phyloP scores from a whole-genome alignment of 2,797 vertebrate species.

The Salarias fasciatus region DNA sequence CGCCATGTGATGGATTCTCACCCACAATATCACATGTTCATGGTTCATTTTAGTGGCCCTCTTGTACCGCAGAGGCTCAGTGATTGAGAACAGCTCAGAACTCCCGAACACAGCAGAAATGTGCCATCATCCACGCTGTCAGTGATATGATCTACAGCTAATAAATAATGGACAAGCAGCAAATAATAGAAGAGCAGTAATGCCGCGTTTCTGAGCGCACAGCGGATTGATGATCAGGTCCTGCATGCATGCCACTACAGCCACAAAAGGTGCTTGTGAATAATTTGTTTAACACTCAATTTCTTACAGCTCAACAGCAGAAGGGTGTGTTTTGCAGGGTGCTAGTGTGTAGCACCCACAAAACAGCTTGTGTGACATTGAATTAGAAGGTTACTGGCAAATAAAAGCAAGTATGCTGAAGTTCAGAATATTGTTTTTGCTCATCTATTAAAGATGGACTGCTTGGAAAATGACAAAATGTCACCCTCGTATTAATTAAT shows the following conservation, averaged over 20 bases:
- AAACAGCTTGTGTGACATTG: conserved; percentile 34
- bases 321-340: conserved; percentile 28
- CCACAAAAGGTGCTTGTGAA: conserved; percentile 46
- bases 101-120: conserved; percentile 45
- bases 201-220: conserved; percentile 46
- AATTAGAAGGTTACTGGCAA: conserved; percentile 34
- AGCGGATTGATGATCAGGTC: conserved; percentile 51
- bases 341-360: conserved; percentile 9
- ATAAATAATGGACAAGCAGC: conserved; percentile 68
- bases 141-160: conserved; percentile 59
- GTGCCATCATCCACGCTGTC: conserved; percentile 40
- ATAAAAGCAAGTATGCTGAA: conserved; percentile 18
- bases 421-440: conserved; percentile 3
- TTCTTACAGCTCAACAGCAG: conserved; percentile 42
- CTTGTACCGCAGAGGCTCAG: conserved; percentile 40
- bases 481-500: conserved; percentile 22
- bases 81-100: conserved; percentile 40
- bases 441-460: conserved; percentile 33
- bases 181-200: conserved; percentile 65
- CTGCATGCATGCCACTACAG: conserved; percentile 41
- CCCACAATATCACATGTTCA: conserved; percentile 33
- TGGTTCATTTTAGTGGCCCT: conserved; percentile 43
- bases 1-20: conserved; percentile 50
- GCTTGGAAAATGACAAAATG: conserved; percentile 22
- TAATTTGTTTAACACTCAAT: conserved; percentile 43